phyloP scores from a whole-genome alignment of 1,140 invertebrate species.

The Drosophila nigrodunni region DNA sequence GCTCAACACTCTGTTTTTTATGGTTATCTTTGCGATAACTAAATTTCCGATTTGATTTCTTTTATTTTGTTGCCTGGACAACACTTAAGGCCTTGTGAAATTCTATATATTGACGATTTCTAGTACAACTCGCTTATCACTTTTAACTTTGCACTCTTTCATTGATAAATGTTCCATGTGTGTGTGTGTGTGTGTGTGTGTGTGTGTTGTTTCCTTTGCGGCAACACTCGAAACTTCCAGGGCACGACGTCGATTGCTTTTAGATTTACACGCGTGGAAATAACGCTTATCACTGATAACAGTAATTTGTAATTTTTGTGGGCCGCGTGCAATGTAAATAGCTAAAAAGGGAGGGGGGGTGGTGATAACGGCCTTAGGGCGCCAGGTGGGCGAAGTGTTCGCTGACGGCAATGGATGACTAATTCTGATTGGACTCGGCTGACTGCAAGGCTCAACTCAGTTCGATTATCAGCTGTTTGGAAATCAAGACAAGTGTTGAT shows the following conservation, averaged over 20 bases:
- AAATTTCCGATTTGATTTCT: slow-evolving; percentile 44
- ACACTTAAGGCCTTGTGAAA: slow-evolving; percentile 13
- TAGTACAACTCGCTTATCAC: slow-evolving; percentile 45
- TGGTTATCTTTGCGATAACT: slow-evolving; percentile 48
- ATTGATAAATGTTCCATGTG: slow-evolving; percentile 62
- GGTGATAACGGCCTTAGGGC: background rate
- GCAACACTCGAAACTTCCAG: slow-evolving; percentile 41
- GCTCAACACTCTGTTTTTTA: background rate
- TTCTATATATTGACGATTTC: slow-evolving; percentile 1
- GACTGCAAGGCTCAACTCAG: slow-evolving; percentile 32
- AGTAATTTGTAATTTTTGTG: slow-evolving; percentile 11
- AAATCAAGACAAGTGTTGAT: slow-evolving; percentile 77
- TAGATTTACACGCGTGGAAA: slow-evolving; percentile 27
- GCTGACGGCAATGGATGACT: slow-evolving; percentile 57
- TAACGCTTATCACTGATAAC: slow-evolving; percentile 39
- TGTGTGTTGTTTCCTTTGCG: slow-evolving; percentile 21
- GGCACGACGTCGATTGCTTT: slow-evolving; percentile 10
- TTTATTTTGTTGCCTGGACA: slow-evolving; percentile 9
- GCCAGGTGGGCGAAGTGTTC: slow-evolving; percentile 27
- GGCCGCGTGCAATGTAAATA: slow-evolving; percentile 36
- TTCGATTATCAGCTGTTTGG: slow-evolving; percentile 75
- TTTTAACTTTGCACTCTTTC: slow-evolving; percentile 62
- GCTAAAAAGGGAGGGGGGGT: background rate
- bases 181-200: slow-evolving; percentile 16
- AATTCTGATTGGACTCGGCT: slow-evolving; percentile 48